Percentiles rank a stretch among this genome's conserved stretches.
Evolutionary conservation across 2,888 invertebrate species (phyloP).

Genomic region (Callinectes sapidus): DNA sequence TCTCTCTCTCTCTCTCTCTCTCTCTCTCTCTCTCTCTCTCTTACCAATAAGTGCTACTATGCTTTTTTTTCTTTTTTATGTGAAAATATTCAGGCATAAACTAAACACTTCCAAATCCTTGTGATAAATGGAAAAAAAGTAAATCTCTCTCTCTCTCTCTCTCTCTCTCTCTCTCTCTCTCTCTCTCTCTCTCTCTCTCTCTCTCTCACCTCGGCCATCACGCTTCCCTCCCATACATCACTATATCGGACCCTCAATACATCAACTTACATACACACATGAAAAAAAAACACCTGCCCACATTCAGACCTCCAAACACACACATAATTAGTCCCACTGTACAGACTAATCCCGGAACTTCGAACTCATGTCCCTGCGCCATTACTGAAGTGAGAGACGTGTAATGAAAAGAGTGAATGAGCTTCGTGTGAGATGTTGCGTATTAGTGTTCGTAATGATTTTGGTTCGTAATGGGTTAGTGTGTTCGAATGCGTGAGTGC

Average conservation of each 20-base stretch:
- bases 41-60: neutral
- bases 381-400: neutral
- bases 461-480: neutral
- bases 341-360: conserved; percentile 31
- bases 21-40: neutral
- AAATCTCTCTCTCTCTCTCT: neutral
- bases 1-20: neutral
- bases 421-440: neutral
- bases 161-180: conserved; percentile 18
- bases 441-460: neutral
- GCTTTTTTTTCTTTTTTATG: neutral
- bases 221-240: neutral
- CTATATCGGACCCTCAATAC: neutral
- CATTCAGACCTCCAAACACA: neutral
- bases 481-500: conserved; percentile 29
- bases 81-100: no score
- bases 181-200: conserved; percentile 36
- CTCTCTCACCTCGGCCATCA: neutral
- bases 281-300: neutral
- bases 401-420: neutral
- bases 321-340: conserved; percentile 33
- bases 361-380: neutral
- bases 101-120: no score
- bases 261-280: conserved; percentile 1
- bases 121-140: no score